Conservation (phyloP, 2,113 vertebrate species). For the Barbus barbus region DNA sequence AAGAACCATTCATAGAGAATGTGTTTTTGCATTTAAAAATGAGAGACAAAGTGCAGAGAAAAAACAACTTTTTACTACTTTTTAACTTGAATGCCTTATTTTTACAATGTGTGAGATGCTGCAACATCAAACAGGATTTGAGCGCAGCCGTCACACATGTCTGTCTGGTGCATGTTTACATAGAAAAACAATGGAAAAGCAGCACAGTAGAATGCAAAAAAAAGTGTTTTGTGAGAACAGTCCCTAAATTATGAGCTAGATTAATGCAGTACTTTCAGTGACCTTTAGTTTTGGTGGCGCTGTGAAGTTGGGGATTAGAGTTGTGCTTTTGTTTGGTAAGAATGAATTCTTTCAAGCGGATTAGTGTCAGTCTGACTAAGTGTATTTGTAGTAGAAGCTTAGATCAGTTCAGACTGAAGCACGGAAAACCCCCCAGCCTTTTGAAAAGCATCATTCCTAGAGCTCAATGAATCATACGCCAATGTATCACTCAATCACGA, state of each 20-base stretch:
- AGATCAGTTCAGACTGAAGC: background rate
- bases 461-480: background rate
- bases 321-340: conserved; percentile 48
- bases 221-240: background rate
- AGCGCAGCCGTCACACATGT: background rate
- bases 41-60: too few species aligned
- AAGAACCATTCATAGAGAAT: background rate
- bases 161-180: background rate
- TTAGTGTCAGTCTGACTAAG: conserved; percentile 12
- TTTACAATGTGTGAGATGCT: background rate
- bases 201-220: background rate
- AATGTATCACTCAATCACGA: too few species aligned
- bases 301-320: conserved; percentile 63
- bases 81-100: too few species aligned
- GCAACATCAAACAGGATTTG: too few species aligned
- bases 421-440: background rate
- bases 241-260: conserved; percentile 44
- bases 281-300: conserved; percentile 51
- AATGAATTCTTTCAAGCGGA: conserved; percentile 62
- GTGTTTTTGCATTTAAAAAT: background rate
- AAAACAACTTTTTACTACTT: too few species aligned
- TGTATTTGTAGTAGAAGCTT: conserved; percentile 7
- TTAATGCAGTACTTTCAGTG: conserved; percentile 64
- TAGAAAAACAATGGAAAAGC: background rate
- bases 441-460: background rate